A percentile compares a stretch with the other conserved stretches of the same genome.
phyloP scores from a whole-genome alignment of 1,140 invertebrate species.

The Dendrolimus punctatus region DNA sequence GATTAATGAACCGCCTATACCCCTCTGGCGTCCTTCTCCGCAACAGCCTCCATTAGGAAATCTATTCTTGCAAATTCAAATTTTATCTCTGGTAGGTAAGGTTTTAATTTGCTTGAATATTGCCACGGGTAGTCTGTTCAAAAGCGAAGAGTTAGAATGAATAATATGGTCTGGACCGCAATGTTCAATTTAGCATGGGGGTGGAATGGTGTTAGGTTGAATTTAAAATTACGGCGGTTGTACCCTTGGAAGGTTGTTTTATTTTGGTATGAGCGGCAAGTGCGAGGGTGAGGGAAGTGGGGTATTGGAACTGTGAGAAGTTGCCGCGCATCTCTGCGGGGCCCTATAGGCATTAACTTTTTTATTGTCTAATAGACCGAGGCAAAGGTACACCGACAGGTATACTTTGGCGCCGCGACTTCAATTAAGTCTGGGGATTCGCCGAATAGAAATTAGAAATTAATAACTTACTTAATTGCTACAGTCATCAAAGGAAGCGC shows the following conservation, averaged over 20 bases:
- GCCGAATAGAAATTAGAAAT: constrained; percentile 23
- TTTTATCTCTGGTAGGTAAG: background rate
- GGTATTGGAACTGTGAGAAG: constrained; percentile 53
- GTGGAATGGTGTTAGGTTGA: constrained; percentile 23
- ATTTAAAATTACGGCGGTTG: constrained; percentile 64
- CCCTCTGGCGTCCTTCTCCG: constrained; percentile 40
- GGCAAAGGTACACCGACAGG: constrained; percentile 57
- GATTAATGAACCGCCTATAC: constrained; percentile 65
- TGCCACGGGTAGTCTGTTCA: background rate
- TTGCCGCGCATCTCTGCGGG: constrained; percentile 40
- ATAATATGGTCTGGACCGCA: constrained; percentile 4
- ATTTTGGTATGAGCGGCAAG: constrained; percentile 36
- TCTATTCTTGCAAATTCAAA: background rate
- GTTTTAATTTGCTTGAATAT: background rate
- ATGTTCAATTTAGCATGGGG: constrained; percentile 26
- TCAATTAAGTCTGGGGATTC: constrained; percentile 33
- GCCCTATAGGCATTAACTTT: constrained; percentile 59
- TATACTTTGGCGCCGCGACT: constrained; percentile 54
- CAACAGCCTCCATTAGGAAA: constrained; percentile 31
- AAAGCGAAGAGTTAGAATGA: background rate
- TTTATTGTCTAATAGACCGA: constrained; percentile 67
- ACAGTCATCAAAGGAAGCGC: background rate
- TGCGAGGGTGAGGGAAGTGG: constrained; percentile 23
- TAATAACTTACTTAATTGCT: constrained; percentile 20
- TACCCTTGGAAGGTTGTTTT: constrained; percentile 69